These are phyloP conservation scores for Gymnocypris eckloni DNA, from an alignment of 2,797 vertebrate species.

Conservation along the genomic window DNA sequence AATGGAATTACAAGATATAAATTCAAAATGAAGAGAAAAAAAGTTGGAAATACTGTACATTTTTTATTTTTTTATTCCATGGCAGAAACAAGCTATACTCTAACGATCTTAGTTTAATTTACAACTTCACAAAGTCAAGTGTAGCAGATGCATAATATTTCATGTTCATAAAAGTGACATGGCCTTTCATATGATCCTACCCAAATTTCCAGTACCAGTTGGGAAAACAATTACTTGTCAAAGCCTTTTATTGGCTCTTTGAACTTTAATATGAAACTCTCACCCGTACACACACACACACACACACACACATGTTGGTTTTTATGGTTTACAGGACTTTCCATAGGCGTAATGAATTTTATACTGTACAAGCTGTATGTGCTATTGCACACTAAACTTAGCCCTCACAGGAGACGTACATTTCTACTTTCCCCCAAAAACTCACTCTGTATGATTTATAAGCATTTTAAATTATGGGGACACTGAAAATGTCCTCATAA, in stretches of 20 bases:
- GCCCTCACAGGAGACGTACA: no score
- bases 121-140: not conserved
- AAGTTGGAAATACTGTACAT: not conserved
- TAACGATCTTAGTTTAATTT: not conserved
- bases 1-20: not conserved
- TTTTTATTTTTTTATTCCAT: not conserved
- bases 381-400: no score
- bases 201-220: not conserved
- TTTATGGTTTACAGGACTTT: no score
- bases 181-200: not conserved
- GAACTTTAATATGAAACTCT: not conserved
- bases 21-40: not conserved
- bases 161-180: not conserved
- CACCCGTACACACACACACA: constrained; percentile 20
- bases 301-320: not conserved
- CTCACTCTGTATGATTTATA: no score
- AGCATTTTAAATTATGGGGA: no score
- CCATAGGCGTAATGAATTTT: no score
- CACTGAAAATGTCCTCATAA: no score
- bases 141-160: not conserved
- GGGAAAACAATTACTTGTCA: not conserved
- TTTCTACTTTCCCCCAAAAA: no score
- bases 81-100: not conserved
- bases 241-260: not conserved
- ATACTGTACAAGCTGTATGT: no score